Base-by-base conservation (phyloP, 2,888 invertebrate genomes). In the Eucera pruinosa region DNA sequence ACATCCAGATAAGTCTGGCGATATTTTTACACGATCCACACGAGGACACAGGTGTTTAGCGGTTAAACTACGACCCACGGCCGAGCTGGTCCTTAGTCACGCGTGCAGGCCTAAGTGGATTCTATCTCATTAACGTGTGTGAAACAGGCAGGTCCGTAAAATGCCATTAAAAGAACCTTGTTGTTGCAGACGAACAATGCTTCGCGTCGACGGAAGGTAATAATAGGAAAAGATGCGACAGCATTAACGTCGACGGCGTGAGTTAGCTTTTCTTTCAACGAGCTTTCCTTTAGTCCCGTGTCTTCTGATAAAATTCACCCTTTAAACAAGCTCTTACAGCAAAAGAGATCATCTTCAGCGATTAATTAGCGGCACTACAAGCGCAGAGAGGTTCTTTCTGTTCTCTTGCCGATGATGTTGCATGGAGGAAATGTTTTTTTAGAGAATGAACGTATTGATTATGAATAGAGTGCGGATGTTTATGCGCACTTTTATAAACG, bases 91-190 rank as follows among this genome's bases (percentile, higher is more conserved):
- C 81, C 89, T 90, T 89, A 84, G 86, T 87, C 89, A 90, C 89
- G 89, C 86, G 86, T 89, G 84, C 79, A 74, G 66, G 83, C 85
- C 88, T 89, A 88, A 90, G 89, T 90, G 86, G 84, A 85, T 89
- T 89, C 89, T 86, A 89, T 88, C 90, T 90, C 87, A 90, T 90
- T 89, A 90, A 67, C 69, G 81, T 54, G 80, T 57, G 77, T 81
- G 83, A 74, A 52, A 78, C 70, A 69, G 75, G 65, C 64, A 57
- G 48, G 52, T 62, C 66, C 73, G 74, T 36, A 9, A 5, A 30
- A 30, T 70, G n/a, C 62, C 68, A 47, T 70, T 68, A 68, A 50
- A 60, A 81, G 67, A 54, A 67, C 58, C 36, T 47, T 15, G 20
- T 9, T 13, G 7, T 47, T 33, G n/a, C 60, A 33, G 30, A 39